Evolutionary conservation across 37 sponge, comb jelly and placozoan species (phyloP), one percentile per base, ranked within the genome.

Genomic region (Theonella swinhoei): DNA sequence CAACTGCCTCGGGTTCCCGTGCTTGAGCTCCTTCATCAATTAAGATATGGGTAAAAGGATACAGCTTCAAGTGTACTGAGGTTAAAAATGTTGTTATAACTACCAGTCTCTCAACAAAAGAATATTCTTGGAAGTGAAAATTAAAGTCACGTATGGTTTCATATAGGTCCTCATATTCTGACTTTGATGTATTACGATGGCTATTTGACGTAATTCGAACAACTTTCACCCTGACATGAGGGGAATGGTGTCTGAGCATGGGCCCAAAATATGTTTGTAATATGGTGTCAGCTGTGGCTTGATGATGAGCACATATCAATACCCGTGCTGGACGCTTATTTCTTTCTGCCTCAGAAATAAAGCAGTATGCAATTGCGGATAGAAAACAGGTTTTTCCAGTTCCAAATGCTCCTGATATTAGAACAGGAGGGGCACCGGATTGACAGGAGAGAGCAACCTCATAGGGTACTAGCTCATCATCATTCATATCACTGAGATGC

Each of bases 1-100:
- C 84, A 39, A 87, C 74, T 24, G 80, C 43, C 33, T 89, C 94
- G 30, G 94, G 94, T 62, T 94, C 94, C 37, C 83, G 31, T 5
- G 66, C 29, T 58, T 87, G 94, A 35, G 94, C 90, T n/a, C 88
- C 94, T 76, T 94, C 94, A 72, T 94, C 94, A 19, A 94, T 19
- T 2, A 94, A 39, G 34, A 94, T 94, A 62, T 94, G 94, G 40
- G 94, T 94, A 5, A 22, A 31, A 64, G 73, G 19, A 1, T 68
- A 5, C 17, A 26, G 14, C 0, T 30, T 1, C 19, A 87, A 68
- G 4, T 39, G 42, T 3, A 78, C 43, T 41, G 84, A 65, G 5
- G 88, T 87, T 0, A 64, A 20, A 54, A 80, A 87, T 42, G 92
- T 91, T 8, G 92, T 84, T 20, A 82, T 83, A 39, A 91, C 33